A percentile compares a stretch with the other conserved stretches of the same genome.
These are phyloP conservation scores for Abrostola tripartita DNA, from an alignment of 2,888 invertebrate genomes.

Conservation along the genomic window DNA sequence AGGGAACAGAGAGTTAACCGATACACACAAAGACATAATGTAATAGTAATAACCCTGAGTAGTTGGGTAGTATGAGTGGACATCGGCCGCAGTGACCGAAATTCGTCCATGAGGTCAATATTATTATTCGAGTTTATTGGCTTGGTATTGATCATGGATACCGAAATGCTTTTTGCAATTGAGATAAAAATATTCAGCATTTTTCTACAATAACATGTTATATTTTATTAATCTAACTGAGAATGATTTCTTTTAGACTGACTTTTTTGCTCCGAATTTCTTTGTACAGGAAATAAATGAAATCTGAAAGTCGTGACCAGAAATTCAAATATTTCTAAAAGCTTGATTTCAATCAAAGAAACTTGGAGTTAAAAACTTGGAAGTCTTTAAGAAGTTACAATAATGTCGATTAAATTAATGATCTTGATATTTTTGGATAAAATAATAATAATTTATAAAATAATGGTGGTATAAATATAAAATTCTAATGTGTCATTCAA, in stretches of 20 bases:
- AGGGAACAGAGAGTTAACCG: too few relatives aligned
- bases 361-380: slow-evolving; percentile 5
- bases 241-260: slow-evolving; percentile 17
- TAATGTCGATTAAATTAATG: slow-evolving; percentile 2
- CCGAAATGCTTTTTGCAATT: too few relatives aligned
- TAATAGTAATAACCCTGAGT: too few relatives aligned
- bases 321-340: slow-evolving; percentile 16
- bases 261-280: slow-evolving; percentile 20
- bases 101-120: too few relatives aligned
- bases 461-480: neutral
- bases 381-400: neutral
- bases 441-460: neutral
- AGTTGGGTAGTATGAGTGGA: too few relatives aligned
- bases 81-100: too few relatives aligned
- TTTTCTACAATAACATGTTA: too few relatives aligned
- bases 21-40: too few relatives aligned
- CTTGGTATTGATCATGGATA: too few relatives aligned
- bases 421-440: neutral
- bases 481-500: neutral
- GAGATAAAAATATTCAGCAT: too few relatives aligned
- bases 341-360: slow-evolving; percentile 6
- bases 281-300: slow-evolving; percentile 24
- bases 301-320: slow-evolving; percentile 31
- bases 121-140: too few relatives aligned
- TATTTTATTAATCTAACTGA: too few relatives aligned